phyloP scores from a whole-genome alignment of 2,113 vertebrate genomes.

The Heterochromis multidens region DNA sequence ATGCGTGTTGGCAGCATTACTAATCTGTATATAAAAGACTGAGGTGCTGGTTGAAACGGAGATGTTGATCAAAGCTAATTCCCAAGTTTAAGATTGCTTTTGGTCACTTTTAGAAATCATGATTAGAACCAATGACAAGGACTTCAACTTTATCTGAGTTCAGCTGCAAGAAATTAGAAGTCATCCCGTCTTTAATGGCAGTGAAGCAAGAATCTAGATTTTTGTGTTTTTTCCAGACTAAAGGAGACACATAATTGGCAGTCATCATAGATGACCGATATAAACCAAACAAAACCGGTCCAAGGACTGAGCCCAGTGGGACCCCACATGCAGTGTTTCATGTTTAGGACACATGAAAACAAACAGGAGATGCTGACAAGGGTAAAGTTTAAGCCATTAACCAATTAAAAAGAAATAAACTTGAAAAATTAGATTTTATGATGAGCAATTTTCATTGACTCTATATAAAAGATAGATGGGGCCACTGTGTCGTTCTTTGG shows the following conservation, averaged over 20 bases:
- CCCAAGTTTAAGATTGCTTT: neutral
- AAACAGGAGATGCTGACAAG: neutral
- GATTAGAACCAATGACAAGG: neutral
- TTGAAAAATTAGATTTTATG: rapidly evolving
- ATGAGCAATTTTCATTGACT: neutral
- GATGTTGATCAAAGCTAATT: neutral
- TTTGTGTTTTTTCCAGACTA: neutral
- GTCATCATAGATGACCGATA: neutral
- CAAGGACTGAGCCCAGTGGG: neutral
- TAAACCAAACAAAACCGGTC: neutral
- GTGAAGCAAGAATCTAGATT: neutral
- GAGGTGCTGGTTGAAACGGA: neutral
- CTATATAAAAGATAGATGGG: neutral
- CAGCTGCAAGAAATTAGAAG: neutral
- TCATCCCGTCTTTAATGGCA: neutral
- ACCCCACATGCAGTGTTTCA: neutral
- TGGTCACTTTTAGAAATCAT: neutral
- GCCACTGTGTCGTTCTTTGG: too few species aligned
- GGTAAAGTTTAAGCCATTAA: neutral
- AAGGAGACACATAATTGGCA: neutral
- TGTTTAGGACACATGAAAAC: neutral
- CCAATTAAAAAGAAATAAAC: neutral
- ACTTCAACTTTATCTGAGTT: neutral
- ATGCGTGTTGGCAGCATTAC: neutral
- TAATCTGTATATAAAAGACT: neutral